These are phyloP conservation scores for Agrotis segetum DNA, from an alignment of 2,888 invertebrate genomes.

Conservation along the genomic window DNA sequence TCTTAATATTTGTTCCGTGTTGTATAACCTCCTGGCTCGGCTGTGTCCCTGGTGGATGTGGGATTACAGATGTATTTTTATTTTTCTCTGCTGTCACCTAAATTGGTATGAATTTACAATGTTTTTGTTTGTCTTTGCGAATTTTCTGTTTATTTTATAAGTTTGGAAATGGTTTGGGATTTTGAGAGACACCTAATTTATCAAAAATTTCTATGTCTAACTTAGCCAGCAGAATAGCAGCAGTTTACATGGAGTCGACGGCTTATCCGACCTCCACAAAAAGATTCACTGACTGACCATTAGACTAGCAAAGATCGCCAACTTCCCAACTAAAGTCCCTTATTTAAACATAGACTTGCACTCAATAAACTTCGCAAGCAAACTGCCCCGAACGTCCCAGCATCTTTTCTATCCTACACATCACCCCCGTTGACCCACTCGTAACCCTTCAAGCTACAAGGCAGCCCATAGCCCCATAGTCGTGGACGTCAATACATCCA, in stretches of 20 bases:
- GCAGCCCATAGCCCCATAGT: slow-evolving; percentile 14
- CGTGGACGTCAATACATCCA: slow-evolving; percentile 51
- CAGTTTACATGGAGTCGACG: neutral
- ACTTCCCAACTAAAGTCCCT: neutral
- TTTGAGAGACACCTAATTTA: slow-evolving; percentile 8
- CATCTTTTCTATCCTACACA: slow-evolving; percentile 9
- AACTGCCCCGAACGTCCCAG: neutral
- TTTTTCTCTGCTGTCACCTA: slow-evolving; percentile 60
- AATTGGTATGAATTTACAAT: slow-evolving; percentile 62
- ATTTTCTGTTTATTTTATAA: slow-evolving; percentile 20
- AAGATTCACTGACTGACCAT: neutral
- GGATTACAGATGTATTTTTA: slow-evolving; percentile 61
- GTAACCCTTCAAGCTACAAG: slow-evolving; percentile 47
- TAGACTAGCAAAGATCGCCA: neutral
- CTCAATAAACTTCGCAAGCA: slow-evolving; percentile 3
- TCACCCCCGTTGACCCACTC: slow-evolving; percentile 33
- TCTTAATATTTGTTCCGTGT: slow-evolving; percentile 69
- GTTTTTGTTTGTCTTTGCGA: slow-evolving; percentile 40
- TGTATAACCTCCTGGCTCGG: slow-evolving; percentile 49
- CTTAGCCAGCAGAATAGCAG: neutral
- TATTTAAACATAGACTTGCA: no score
- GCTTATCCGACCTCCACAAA: neutral
- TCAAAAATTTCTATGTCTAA: neutral
- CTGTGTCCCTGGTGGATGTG: slow-evolving; percentile 56
- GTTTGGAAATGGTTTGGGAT: slow-evolving; percentile 31